phyloP scores from a whole-genome alignment of 2,113 vertebrate genomes.

The Coregonus clupeaformis region DNA sequence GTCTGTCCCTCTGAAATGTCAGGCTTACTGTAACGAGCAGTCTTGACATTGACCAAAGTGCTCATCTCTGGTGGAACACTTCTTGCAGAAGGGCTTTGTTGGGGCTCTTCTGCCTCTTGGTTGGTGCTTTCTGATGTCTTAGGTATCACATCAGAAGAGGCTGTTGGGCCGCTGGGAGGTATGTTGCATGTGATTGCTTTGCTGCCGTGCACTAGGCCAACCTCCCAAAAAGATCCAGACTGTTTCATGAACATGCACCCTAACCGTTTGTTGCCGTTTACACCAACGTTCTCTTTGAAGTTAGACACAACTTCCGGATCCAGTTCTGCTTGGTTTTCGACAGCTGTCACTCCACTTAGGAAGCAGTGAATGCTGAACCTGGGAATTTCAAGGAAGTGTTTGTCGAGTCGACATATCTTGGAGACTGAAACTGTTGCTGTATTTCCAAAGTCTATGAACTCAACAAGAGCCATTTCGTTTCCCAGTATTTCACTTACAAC shows the following conservation, averaged over 20 bases:
- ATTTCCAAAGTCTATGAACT: slow-evolving; percentile 92
- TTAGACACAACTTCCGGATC: slow-evolving; percentile 45
- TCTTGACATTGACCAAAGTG: background rate
- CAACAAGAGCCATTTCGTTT: slow-evolving; percentile 62
- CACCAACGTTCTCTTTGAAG: slow-evolving; percentile 71
- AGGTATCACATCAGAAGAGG: background rate
- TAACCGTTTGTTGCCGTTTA: slow-evolving; percentile 51
- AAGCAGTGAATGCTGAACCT: slow-evolving; percentile 74
- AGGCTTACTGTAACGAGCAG: slow-evolving; percentile 52
- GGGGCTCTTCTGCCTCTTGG: background rate
- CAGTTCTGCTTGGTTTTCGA: slow-evolving; percentile 19
- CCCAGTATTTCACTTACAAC: slow-evolving; percentile 69
- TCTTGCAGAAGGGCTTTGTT: background rate
- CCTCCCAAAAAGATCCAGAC: slow-evolving; percentile 7
- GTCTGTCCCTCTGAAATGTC: slow-evolving; percentile 69
- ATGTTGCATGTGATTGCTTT: slow-evolving; percentile 67
- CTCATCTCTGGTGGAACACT: background rate
- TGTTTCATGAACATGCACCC: slow-evolving; percentile 69
- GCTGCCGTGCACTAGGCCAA: slow-evolving; percentile 70
- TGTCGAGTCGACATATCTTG: slow-evolving; percentile 63
- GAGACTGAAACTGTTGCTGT: slow-evolving; percentile 63
- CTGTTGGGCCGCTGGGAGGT: slow-evolving; percentile 24
- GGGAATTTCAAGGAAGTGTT: slow-evolving; percentile 55
- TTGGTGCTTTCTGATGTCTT: slow-evolving; percentile 1
- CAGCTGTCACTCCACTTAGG: slow-evolving; percentile 50